A percentile compares a stretch with the other conserved stretches of the same genome.
These are phyloP conservation scores for Peribatodes rhomboidaria DNA, from an alignment of 2,888 invertebrate genomes.

Conservation along the genomic window DNA sequence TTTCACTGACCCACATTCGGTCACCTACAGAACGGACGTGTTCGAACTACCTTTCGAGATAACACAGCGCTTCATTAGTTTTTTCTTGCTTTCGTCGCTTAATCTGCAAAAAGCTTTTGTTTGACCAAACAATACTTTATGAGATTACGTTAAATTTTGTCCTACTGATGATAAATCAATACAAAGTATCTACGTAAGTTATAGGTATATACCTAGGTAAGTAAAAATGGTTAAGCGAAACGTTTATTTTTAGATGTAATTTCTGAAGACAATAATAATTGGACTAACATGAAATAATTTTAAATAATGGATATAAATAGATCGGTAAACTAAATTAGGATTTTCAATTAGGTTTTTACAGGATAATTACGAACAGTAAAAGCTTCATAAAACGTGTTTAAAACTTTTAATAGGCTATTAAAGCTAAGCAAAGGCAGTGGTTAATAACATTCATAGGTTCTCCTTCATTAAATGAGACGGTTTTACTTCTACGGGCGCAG, in stretches of 20 bases:
- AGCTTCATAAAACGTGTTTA: slow-evolving; percentile 10
- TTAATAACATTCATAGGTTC: slow-evolving; percentile 55
- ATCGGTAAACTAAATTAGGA: background rate
- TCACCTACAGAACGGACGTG: slow-evolving; percentile 56
- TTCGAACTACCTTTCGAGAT: slow-evolving; percentile 50
- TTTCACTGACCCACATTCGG: slow-evolving; percentile 84
- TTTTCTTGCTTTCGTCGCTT: slow-evolving; percentile 29
- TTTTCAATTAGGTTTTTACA: background rate
- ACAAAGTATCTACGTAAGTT: background rate
- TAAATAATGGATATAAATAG: too few species aligned
- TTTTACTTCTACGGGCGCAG: slow-evolving; percentile 71
- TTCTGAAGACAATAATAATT: too few species aligned
- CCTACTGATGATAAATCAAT: background rate
- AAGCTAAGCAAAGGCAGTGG: slow-evolving; percentile 14
- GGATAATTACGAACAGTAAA: slow-evolving; percentile 8
- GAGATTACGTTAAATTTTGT: background rate
- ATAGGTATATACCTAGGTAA: too few species aligned
- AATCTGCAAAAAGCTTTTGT: background rate
- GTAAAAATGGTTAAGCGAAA: too few species aligned
- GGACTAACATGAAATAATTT: too few species aligned
- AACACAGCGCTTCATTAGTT: slow-evolving; percentile 34
- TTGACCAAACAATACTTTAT: background rate
- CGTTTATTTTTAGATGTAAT: too few species aligned
- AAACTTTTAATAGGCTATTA: slow-evolving; percentile 14
- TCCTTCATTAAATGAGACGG: slow-evolving; percentile 61